phyloP scores from a whole-genome alignment of 2,113 vertebrate species.

The Mixornis gularis region DNA sequence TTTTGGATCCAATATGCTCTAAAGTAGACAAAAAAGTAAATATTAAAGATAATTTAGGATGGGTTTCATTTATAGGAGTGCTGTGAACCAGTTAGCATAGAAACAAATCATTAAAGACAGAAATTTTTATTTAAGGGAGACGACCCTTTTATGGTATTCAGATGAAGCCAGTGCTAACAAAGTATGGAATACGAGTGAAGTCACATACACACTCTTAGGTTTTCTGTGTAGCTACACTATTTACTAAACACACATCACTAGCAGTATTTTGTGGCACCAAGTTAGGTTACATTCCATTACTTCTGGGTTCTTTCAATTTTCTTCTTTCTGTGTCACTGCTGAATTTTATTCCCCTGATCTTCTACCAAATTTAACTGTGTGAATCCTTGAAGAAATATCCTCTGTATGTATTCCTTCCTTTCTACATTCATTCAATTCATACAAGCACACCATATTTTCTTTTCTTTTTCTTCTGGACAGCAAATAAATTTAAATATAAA shows the following conservation, averaged over 20 bases:
- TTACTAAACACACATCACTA: not conserved
- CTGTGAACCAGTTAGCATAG: not conserved
- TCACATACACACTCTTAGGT: not conserved
- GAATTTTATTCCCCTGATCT: not conserved
- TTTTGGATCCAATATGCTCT: not conserved
- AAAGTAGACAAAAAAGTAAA: not conserved
- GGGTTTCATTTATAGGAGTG: not conserved
- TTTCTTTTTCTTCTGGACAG: not conserved
- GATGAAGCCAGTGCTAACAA: not conserved
- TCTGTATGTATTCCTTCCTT: not conserved
- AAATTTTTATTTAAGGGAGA: not conserved
- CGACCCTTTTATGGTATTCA: not conserved
- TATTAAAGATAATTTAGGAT: not conserved
- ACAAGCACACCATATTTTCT: not conserved
- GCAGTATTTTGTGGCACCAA: not conserved
- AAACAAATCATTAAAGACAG: not conserved
- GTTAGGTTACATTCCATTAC: rapidly evolving
- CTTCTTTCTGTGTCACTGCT: not conserved
- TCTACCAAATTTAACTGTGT: not conserved
- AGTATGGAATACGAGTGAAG: not conserved
- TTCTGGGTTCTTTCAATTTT: not conserved
- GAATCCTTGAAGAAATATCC: not conserved
- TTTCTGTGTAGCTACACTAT: not conserved
- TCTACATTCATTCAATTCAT: not conserved
- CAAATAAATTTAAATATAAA: not conserved